These are phyloP conservation scores for Melipona quadrifasciata DNA, from an alignment of 1,140 invertebrate genomes.

Conservation along the genomic window DNA sequence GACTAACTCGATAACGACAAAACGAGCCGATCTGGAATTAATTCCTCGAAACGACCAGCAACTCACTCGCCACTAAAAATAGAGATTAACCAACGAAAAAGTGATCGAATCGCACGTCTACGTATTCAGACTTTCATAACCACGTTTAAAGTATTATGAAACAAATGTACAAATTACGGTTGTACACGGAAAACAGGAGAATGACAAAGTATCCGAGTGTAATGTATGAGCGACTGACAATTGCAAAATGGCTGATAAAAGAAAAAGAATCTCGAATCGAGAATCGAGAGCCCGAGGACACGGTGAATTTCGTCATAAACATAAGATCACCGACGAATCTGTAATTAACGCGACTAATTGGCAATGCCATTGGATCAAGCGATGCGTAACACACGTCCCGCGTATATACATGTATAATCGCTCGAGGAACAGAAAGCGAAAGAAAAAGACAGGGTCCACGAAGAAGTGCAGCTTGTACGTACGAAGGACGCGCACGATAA, in stretches of 20 bases:
- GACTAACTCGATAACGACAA: conserved; percentile 6
- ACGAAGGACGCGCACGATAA: conserved; percentile 25
- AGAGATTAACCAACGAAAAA: not conserved
- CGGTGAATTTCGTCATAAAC: conserved; percentile 8
- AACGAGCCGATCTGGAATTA: not conserved
- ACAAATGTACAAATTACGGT: not conserved
- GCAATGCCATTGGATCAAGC: conserved; percentile 2
- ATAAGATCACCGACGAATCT: not conserved
- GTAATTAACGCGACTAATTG: conserved; percentile 41
- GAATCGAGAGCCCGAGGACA: not conserved
- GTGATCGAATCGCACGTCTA: not conserved
- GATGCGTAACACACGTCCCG: not conserved
- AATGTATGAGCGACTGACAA: not conserved
- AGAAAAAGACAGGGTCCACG: not conserved
- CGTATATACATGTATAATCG: not conserved
- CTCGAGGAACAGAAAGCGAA: not conserved
- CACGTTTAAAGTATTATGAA: not conserved
- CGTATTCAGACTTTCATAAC: too few relatives aligned
- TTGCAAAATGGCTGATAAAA: not conserved
- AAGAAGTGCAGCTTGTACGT: not conserved
- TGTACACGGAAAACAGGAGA: not conserved
- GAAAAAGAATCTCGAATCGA: not conserved
- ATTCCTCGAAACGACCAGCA: conserved; percentile 25
- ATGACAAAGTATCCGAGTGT: too few relatives aligned
- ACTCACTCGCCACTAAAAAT: too few relatives aligned